Conservation (phyloP, 2,888 invertebrate genomes). For the Eupeodes luniger region DNA sequence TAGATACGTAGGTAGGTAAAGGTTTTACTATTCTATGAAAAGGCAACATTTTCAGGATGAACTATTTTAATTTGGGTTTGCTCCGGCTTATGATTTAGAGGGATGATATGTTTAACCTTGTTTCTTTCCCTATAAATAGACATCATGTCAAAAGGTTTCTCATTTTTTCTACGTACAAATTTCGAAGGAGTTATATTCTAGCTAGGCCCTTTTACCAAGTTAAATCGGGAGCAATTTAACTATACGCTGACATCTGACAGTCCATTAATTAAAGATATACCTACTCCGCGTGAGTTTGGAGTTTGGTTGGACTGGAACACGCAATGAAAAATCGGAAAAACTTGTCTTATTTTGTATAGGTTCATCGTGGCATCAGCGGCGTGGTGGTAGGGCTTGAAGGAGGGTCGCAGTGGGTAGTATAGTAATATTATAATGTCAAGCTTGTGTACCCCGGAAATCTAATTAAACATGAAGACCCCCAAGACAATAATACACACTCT, state of each 20-base stretch:
- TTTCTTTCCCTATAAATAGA: not conserved
- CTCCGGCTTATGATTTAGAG: not conserved
- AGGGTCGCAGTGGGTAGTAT: not conserved
- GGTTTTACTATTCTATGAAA: slow-evolving; percentile 5
- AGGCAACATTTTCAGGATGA: slow-evolving; percentile 53
- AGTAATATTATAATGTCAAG: slow-evolving; percentile 10
- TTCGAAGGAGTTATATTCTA: slow-evolving; percentile 22
- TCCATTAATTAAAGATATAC: slow-evolving; percentile 59
- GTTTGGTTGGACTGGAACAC: slow-evolving; percentile 16
- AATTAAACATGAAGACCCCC: slow-evolving; percentile 26
- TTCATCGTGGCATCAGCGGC: not conserved
- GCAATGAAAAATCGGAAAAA: slow-evolving; percentile 54
- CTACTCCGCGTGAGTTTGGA: slow-evolving; percentile 7
- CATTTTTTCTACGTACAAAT: not conserved
- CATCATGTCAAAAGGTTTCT: not conserved
- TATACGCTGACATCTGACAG: slow-evolving; percentile 51
- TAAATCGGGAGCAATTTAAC: slow-evolving; percentile 41
- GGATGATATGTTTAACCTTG: not conserved
- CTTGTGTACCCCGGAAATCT: slow-evolving; percentile 36
- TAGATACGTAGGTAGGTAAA: not conserved
- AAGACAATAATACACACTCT: not conserved
- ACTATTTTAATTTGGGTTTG: slow-evolving; percentile 34
- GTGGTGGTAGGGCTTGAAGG: too few relatives aligned
- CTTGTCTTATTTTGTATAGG: not conserved
- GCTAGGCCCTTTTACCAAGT: too few relatives aligned